A percentile compares a stretch with the other conserved stretches of the same genome.
Evolutionary conservation across 2,113 vertebrate species (phyloP).

Genomic region (Pan troglodytes): DNA sequence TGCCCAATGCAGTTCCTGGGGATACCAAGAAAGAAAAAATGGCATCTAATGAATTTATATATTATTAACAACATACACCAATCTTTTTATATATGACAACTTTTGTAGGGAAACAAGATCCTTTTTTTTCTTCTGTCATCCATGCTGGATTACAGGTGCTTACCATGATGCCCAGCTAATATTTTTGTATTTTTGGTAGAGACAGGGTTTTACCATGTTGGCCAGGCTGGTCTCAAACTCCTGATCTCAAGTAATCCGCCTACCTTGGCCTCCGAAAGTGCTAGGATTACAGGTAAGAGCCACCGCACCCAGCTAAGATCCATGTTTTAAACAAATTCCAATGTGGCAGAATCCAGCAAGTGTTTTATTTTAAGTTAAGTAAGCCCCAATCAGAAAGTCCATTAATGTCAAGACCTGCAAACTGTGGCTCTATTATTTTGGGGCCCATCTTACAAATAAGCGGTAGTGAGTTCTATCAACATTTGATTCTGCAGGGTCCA

Average conservation of each 20-base stretch:
- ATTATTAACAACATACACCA: neutral
- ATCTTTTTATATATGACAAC: neutral
- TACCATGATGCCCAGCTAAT: too few species aligned
- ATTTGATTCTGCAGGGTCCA: neutral
- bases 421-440: neutral
- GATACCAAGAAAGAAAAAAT: neutral
- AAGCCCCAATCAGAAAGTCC: neutral
- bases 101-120: neutral
- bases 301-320: too few species aligned
- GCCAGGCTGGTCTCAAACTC: too few species aligned
- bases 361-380: neutral
- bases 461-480: neutral
- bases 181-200: too few species aligned
- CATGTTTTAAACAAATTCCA: neutral
- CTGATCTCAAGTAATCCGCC: too few species aligned
- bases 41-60: neutral
- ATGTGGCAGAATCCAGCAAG: neutral
- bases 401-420: neutral
- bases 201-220: too few species aligned
- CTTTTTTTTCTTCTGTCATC: too few species aligned
- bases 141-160: too few species aligned
- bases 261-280: too few species aligned
- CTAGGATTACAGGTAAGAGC: too few species aligned
- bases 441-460: neutral
- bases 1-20: conserved; percentile 94